A percentile compares a stretch with the other conserved stretches of the same genome.
Evolutionary conservation across 2,888 invertebrate species (phyloP).

Genomic region (Asteroscopus sphinx): DNA sequence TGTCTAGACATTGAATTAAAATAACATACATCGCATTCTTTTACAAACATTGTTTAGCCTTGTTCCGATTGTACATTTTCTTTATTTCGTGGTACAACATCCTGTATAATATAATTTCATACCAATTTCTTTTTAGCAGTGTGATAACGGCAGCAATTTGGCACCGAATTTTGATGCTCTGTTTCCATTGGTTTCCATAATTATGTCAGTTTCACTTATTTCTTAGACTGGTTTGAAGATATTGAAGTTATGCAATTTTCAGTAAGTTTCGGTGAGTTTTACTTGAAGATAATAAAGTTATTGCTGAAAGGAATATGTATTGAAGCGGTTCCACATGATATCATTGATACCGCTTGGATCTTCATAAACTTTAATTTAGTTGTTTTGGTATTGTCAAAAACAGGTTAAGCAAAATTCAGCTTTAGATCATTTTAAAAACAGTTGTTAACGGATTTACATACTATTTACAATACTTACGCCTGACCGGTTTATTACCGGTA

Average conservation of each 20-base stretch:
- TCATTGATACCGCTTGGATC: too few relatives aligned
- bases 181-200: too few relatives aligned
- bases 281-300: too few relatives aligned
- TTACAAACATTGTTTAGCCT: too few relatives aligned
- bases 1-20: too few relatives aligned
- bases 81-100: too few relatives aligned
- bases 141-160: conserved; percentile 21
- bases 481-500: conserved; percentile 44
- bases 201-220: neutral
- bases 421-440: conserved; percentile 28
- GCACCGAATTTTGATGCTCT: conserved; percentile 3
- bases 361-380: neutral
- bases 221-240: conserved; percentile 6
- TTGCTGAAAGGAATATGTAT: too few relatives aligned
- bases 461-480: conserved; percentile 19
- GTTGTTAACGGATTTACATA: conserved; percentile 49
- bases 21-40: too few relatives aligned
- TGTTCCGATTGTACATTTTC: too few relatives aligned
- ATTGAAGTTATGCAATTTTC: too few relatives aligned
- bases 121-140: conserved; percentile 5
- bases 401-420: conserved; percentile 4
- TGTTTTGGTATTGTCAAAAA: neutral
- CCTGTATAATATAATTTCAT: neutral
- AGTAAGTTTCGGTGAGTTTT: too few relatives aligned
- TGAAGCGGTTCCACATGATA: too few relatives aligned